phyloP scores from a whole-genome alignment of 2,113 vertebrate genomes.

The Centropristis striata region DNA sequence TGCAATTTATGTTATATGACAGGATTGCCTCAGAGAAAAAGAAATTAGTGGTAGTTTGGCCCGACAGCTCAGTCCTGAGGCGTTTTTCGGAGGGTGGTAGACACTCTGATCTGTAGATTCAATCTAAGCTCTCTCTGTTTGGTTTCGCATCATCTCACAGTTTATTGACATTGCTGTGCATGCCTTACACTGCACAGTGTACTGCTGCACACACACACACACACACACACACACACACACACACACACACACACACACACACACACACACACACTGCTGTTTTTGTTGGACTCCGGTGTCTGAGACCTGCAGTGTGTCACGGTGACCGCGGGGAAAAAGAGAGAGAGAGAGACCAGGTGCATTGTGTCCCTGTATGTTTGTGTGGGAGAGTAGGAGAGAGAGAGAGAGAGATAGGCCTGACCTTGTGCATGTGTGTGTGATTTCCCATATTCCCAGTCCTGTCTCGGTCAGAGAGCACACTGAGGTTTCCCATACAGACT shows the following conservation, averaged over 20 bases:
- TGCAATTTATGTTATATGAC: background rate
- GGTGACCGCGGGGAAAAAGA: slow-evolving; percentile 5
- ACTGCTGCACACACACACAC: slow-evolving; percentile 30
- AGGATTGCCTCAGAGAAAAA: background rate
- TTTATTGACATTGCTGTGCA: slow-evolving; percentile 79
- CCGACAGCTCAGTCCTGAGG: slow-evolving; percentile 11
- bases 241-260: slow-evolving; percentile 28
- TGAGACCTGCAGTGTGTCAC: slow-evolving; percentile 77
- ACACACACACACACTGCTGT: slow-evolving; percentile 67
- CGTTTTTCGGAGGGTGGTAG: slow-evolving; percentile 27
- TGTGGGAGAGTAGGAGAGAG: slow-evolving; percentile 44
- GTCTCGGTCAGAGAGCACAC: slow-evolving; percentile 43
- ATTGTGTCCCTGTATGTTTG: slow-evolving; percentile 65
- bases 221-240: slow-evolving; percentile 27
- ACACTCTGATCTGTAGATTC: slow-evolving; percentile 36
- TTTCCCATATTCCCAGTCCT: slow-evolving; percentile 55
- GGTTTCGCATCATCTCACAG: slow-evolving; percentile 68
- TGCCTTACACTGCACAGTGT: slow-evolving; percentile 54
- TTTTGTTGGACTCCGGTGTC: slow-evolving; percentile 72
- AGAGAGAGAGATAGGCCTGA: slow-evolving; percentile 44
- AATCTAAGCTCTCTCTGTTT: slow-evolving; percentile 75
- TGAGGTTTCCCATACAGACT: slow-evolving; percentile 34
- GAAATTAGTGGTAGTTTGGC: background rate
- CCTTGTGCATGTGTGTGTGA: slow-evolving; percentile 43
- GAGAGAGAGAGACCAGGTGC: slow-evolving; percentile 72